These are phyloP conservation scores for Tipula confusa DNA, from an alignment of 2,888 invertebrate species.

Conservation along the genomic window DNA sequence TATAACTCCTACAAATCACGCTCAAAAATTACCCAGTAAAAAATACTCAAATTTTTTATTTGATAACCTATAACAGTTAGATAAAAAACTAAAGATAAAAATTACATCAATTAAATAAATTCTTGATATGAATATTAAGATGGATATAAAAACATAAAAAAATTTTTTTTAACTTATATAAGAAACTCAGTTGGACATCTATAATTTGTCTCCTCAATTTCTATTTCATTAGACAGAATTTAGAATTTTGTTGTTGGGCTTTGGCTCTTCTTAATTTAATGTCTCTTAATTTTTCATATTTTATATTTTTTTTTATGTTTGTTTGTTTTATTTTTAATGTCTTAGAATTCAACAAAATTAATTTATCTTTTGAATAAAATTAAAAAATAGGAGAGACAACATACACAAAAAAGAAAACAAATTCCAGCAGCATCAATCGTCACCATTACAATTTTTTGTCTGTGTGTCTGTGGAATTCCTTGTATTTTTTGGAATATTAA, in stretches of 20 bases:
- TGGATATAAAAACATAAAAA: not conserved
- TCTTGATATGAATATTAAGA: conserved; percentile 25
- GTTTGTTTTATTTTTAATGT: conserved; percentile 25
- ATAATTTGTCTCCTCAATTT: conserved; percentile 20
- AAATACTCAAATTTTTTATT: not conserved
- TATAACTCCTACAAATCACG: conserved; percentile 13
- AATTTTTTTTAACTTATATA: not conserved
- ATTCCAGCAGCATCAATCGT: conserved; percentile 21
- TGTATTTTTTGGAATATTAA: not conserved
- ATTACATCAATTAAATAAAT: conserved; percentile 25
- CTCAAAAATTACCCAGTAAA: not conserved
- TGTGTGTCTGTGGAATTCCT: not conserved
- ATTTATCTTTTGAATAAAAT: conserved; percentile 12
- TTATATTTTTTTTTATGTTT: not conserved
- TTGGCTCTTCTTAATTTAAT: conserved; percentile 5
- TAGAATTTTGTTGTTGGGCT: not conserved
- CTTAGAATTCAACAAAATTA: not conserved
- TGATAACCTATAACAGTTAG: conserved; percentile 25
- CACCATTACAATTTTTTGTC: not conserved
- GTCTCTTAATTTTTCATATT: conserved; percentile 21
- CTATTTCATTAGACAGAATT: not conserved
- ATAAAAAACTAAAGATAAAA: not conserved
- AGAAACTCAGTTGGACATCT: not conserved
- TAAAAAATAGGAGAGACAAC: not conserved
- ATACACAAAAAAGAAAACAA: not conserved